A percentile compares a stretch with the other conserved stretches of the same genome.
Evolutionary conservation across 2,113 vertebrate species (phyloP).

Genomic region (Gobiocypris rarus): DNA sequence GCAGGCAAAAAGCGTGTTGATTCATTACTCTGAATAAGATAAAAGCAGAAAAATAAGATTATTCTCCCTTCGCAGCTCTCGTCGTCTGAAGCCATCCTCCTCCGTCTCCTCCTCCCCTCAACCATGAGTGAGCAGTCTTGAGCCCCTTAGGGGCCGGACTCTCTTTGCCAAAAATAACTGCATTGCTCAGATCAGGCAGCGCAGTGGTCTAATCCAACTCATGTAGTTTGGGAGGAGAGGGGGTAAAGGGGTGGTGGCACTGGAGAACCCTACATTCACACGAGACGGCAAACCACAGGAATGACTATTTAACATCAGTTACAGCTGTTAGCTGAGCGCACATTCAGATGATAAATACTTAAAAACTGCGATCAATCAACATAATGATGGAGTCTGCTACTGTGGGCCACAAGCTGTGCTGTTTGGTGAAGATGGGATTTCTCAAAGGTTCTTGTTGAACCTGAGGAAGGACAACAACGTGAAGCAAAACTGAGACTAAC

Average conservation of each 20-base stretch:
- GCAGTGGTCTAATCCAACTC: constrained; percentile 49
- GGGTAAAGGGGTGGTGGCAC: neutral
- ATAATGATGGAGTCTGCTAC: constrained; percentile 10
- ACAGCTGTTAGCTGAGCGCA: constrained; percentile 20
- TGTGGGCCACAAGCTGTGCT: constrained; percentile 5
- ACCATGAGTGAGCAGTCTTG: constrained; percentile 40
- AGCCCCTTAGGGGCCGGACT: constrained; percentile 33
- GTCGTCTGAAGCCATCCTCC: constrained; percentile 7
- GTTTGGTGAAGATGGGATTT: constrained; percentile 2
- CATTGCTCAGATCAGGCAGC: constrained; percentile 34
- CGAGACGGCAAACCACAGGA: neutral
- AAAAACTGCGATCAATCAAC: constrained; percentile 2
- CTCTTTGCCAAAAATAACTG: constrained; percentile 49
- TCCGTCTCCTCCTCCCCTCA: constrained; percentile 30
- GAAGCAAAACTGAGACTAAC: neutral
- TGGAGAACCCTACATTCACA: neutral
- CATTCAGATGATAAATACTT: constrained; percentile 7
- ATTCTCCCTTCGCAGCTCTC: constrained; percentile 9
- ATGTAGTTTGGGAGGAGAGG: constrained; percentile 14
- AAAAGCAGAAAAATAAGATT: constrained; percentile 29
- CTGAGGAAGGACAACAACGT: neutral
- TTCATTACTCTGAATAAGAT: constrained; percentile 52
- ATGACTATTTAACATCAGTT: neutral
- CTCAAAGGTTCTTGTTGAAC: constrained; percentile 4
- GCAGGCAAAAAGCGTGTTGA: constrained; percentile 49